Evolutionary conservation across 2,888 invertebrate genomes (phyloP).

Genomic region (Amphimallon solstitiale): DNA sequence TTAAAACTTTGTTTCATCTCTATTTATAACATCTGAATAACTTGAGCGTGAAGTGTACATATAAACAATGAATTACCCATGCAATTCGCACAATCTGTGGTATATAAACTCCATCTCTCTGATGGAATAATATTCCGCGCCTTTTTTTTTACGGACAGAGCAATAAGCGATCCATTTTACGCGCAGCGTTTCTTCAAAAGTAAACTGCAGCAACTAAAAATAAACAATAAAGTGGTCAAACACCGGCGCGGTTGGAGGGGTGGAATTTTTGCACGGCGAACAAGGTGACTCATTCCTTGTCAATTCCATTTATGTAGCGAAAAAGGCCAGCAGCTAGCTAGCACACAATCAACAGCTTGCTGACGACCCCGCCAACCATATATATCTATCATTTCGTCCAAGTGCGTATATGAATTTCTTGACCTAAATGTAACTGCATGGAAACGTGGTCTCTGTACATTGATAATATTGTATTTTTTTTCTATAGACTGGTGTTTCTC

Average conservation of each 20-base stretch:
- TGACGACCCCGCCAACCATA: slow-evolving; percentile 9
- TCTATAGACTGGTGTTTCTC: no score
- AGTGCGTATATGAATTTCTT: slow-evolving; percentile 39
- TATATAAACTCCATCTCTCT: background rate
- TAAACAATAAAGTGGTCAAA: slow-evolving; percentile 5
- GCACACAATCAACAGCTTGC: no score
- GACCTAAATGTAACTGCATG: slow-evolving; percentile 36
- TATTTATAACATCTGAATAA: no score
- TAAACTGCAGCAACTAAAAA: slow-evolving; percentile 15
- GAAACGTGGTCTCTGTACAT: no score
- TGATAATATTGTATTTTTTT: no score
- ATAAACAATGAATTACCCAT: no score
- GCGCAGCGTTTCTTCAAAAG: background rate
- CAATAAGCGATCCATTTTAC: slow-evolving; percentile 6
- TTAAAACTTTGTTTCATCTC: no score
- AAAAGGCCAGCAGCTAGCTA: slow-evolving; percentile 42
- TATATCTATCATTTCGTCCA: no score
- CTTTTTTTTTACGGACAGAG: background rate
- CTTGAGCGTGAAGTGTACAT: no score
- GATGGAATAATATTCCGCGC: slow-evolving; percentile 8
- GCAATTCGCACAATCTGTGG: no score
- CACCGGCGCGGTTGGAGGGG: background rate
- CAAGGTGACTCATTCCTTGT: slow-evolving; percentile 41
- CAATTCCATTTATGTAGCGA: slow-evolving; percentile 40
- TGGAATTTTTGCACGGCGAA: slow-evolving; percentile 23